Percentiles rank a stretch among this genome's conserved stretches.
Evolutionary conservation across 2,113 vertebrate species (phyloP).

Genomic region (Haplochromis burtoni): DNA sequence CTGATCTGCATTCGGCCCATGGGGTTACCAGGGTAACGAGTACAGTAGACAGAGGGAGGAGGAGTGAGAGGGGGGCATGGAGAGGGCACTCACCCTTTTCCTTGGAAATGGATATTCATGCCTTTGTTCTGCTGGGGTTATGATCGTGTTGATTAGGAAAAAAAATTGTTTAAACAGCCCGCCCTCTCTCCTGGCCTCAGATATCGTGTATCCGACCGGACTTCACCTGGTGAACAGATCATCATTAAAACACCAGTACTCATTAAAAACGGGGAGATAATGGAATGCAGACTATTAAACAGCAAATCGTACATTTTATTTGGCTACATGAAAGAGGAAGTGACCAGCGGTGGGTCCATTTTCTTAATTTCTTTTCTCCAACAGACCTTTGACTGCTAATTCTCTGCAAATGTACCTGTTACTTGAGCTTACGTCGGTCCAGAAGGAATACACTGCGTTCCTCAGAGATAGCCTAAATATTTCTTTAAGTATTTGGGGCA

Average conservation of each 20-base stretch:
- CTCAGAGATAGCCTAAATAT: background rate
- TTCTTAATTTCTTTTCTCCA: background rate
- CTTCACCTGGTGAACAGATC: slow-evolving; percentile 31
- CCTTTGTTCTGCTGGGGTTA: slow-evolving; percentile 63
- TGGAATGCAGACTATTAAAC: background rate
- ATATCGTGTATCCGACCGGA: background rate
- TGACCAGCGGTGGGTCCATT: background rate
- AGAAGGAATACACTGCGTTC: background rate
- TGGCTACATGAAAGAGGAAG: background rate
- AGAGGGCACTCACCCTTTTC: slow-evolving; percentile 61
- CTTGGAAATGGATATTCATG: slow-evolving; percentile 73
- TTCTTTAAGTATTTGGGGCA: background rate
- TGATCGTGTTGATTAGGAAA: slow-evolving; percentile 52
- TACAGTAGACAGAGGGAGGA: slow-evolving; percentile 59
- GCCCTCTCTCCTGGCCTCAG: slow-evolving; percentile 15
- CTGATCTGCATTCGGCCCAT: slow-evolving; percentile 71
- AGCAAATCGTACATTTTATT: background rate
- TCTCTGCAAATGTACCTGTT: background rate
- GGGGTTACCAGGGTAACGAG: slow-evolving; percentile 71
- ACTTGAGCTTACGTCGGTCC: background rate
- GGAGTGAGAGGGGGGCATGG: slow-evolving; percentile 44
- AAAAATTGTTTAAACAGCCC: slow-evolving; percentile 36
- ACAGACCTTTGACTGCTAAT: background rate
- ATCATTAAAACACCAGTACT: slow-evolving; percentile 15
- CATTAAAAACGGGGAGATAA: slow-evolving; percentile 8